Evolutionary conservation across 2,888 invertebrate genomes (phyloP).

Genomic region (Hedychridium roseum): DNA sequence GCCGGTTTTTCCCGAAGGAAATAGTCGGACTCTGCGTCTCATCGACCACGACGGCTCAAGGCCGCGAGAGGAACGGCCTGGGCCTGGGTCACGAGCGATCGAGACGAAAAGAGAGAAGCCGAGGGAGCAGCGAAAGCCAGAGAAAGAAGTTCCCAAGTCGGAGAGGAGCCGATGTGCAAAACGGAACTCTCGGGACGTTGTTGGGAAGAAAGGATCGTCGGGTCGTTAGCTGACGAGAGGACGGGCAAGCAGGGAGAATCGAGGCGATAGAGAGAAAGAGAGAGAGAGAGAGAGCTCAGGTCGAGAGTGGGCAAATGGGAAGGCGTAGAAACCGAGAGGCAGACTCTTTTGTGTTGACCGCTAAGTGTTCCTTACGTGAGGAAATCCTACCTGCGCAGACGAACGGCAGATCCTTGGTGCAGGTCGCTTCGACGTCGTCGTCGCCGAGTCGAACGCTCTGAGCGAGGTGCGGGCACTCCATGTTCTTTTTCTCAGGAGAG

Average conservation of each 20-base stretch:
- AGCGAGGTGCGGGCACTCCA: constrained; percentile 76
- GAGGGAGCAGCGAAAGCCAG: not conserved
- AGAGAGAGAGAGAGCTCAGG: constrained; percentile 9
- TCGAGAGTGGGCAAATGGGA: not conserved
- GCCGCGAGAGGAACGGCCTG: constrained; percentile 58
- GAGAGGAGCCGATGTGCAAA: constrained; percentile 10
- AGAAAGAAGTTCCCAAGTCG: not conserved
- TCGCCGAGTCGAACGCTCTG: constrained; percentile 67
- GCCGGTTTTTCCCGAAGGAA: constrained; percentile 18
- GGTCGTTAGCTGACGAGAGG: too few relatives aligned
- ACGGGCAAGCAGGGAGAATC: constrained; percentile 5
- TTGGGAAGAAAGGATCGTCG: constrained; percentile 21
- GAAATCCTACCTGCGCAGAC: constrained; percentile 70
- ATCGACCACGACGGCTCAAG: constrained; percentile 44
- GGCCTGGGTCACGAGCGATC: constrained; percentile 44
- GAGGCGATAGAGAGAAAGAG: constrained; percentile 2
- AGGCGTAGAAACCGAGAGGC: not conserved
- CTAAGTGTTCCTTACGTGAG: not conserved
- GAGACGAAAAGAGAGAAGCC: constrained; percentile 17
- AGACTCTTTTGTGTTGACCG: not conserved
- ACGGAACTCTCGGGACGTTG: constrained; percentile 12
- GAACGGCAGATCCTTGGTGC: constrained; percentile 67
- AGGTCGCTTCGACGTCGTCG: constrained; percentile 55
- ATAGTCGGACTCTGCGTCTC: constrained; percentile 28
- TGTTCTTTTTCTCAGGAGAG: constrained; percentile 63